phyloP scores from a whole-genome alignment of 1,140 invertebrate genomes.

The Drosophila burlai region DNA sequence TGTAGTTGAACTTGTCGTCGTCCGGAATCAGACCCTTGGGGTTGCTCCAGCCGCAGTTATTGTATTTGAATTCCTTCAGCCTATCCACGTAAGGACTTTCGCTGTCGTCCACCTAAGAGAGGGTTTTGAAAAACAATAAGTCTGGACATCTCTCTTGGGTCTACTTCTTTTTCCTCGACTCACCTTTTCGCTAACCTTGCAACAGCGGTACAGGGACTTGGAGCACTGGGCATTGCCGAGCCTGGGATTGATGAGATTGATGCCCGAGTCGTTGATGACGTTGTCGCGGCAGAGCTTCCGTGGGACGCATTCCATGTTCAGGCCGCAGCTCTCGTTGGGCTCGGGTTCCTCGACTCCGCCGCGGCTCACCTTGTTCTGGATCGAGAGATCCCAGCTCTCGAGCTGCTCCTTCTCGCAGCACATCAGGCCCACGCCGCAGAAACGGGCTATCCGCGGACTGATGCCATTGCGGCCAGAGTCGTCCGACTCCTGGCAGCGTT shows the following conservation, averaged over 20 bases:
- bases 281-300: constrained; percentile 55
- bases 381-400: constrained; percentile 43
- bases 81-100: constrained; percentile 58
- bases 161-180: neutral
- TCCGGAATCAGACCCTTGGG: constrained; percentile 89
- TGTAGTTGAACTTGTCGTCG: constrained; percentile 87
- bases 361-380: constrained; percentile 1
- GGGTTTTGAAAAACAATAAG: neutral
- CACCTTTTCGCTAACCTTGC: constrained; percentile 52
- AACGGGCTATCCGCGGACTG: constrained; percentile 36
- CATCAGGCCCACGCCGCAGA: constrained; percentile 33
- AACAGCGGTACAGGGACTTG: constrained; percentile 53
- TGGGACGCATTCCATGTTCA: constrained; percentile 67
- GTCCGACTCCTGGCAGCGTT: constrained; percentile 51
- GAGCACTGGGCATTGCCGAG: constrained; percentile 40
- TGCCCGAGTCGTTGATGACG: constrained; percentile 56
- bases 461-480: constrained; percentile 54
- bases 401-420: constrained; percentile 64
- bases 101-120: constrained; percentile 30
- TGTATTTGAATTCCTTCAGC: constrained; percentile 46
- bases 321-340: constrained; percentile 59
- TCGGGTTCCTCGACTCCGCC: constrained; percentile 18
- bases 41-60: constrained; percentile 90
- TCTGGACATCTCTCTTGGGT: neutral
- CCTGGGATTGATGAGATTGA: constrained; percentile 54